Conservation (phyloP, 2,113 vertebrate species). For the Aegotheles bennettii region DNA sequence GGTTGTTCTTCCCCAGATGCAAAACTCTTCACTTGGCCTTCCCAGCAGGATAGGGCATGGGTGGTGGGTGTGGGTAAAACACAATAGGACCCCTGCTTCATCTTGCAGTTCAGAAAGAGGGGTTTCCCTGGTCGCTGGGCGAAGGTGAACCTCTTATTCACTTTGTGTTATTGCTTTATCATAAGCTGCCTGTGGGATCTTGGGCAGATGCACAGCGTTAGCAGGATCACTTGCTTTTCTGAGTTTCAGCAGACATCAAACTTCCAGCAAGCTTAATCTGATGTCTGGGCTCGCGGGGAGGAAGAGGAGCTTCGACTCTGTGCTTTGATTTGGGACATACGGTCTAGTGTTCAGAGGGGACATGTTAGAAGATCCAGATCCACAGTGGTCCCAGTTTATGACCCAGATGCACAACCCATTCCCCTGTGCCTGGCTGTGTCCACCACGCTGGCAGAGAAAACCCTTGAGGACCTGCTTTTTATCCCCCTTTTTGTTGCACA, state of each 20-base stretch:
- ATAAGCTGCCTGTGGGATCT: background rate
- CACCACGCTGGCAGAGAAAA: background rate
- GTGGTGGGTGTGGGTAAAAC: background rate
- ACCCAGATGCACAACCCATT: background rate
- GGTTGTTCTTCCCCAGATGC: no score
- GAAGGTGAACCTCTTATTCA: background rate
- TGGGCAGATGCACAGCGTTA: background rate
- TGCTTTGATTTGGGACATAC: background rate
- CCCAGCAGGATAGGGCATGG: background rate
- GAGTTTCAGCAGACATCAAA: background rate
- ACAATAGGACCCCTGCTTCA: background rate
- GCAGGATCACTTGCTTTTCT: background rate
- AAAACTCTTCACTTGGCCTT: no score
- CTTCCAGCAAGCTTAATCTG: background rate
- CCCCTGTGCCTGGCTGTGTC: background rate
- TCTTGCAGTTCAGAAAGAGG: background rate
- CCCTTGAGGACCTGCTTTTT: background rate
- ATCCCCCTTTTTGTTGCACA: background rate
- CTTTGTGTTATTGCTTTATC: rapidly evolving
- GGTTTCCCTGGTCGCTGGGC: no score
- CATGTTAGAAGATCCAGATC: background rate
- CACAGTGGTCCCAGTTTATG: background rate
- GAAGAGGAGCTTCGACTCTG: background rate
- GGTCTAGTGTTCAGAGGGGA: background rate
- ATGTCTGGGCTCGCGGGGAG: background rate